Base-by-base conservation (phyloP, 2,113 vertebrate species). In the Ameiurus melas region DNA sequence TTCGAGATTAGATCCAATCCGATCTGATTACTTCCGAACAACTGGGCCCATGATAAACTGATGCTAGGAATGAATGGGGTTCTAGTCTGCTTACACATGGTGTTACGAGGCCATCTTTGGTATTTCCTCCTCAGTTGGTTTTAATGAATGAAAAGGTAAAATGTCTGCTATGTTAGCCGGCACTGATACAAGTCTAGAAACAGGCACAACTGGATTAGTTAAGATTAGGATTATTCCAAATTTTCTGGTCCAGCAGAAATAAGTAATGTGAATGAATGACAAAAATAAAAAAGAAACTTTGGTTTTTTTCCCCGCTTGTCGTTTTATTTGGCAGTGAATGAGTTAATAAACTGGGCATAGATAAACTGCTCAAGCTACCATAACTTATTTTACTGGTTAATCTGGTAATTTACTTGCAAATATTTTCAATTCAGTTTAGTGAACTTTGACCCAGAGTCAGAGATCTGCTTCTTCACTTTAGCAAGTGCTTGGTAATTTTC, bases 271-370 rank as follows among this genome's bases (percentile, higher is more conserved):
- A 57, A 27, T 47, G 36, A 78, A 86, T 86, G 7, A 33, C 22
- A 62, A 79, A 86, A 86, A 86, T 80, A 80, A 80, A 80, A 55
- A 53, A 43, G 17, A 55, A 55, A 53, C 20, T 36, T 68, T 66
- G 3, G 36, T 30, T 55, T 39, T 55, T 87, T 71, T 10, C 71
- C 6, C 43, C 5, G 7, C 1, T 57, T 71, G 51, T 87, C 13
- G 66, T 70, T 22, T 87, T 87, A 55, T 87, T 87, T 43, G 3
- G 1, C 8, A 58, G 20, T 57, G 30, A 70, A 43, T 36, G 17
- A 51, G 10, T 73, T 57, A 39, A 71, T 71, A 39, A 73, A 36
- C 20, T 39, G 36, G 12, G 58, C 58, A 47, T 47, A 39, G 30
- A 83, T 62, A 22, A 64, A 25, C n/a, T 64, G 58, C 33, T 27